Percentiles rank a stretch among this genome's conserved stretches.
Evolutionary conservation across 2,888 invertebrate genomes (phyloP).

Genomic region (Platerodrilus igneus): DNA sequence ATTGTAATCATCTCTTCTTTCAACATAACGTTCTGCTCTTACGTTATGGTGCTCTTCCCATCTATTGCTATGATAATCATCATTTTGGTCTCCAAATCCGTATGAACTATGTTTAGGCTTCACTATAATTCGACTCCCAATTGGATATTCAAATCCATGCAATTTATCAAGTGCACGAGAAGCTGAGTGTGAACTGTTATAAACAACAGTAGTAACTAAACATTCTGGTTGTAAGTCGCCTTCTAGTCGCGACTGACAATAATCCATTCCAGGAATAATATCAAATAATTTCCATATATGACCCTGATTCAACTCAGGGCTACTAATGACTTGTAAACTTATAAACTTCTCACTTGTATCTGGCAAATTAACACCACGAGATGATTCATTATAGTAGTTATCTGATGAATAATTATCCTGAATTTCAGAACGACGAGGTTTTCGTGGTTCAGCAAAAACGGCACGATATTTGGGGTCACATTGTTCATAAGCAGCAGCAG

Average conservation of each 20-base stretch:
- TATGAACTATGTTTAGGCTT: conserved; percentile 53
- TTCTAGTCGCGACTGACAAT: conserved; percentile 54
- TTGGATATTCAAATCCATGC: conserved; percentile 88
- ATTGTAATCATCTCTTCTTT: too few relatives aligned
- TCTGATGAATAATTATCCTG: too few relatives aligned
- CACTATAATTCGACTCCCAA: conserved; percentile 75
- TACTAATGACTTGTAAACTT: conserved; percentile 67
- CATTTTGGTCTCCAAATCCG: conserved; percentile 8
- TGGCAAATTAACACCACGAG: conserved; percentile 40
- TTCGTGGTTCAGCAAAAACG: conserved; percentile 80
- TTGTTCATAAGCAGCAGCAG: conserved; percentile 81
- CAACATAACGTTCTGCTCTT: too few relatives aligned
- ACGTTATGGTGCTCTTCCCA: too few relatives aligned
- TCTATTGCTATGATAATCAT: neutral
- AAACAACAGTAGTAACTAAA: conserved; percentile 64
- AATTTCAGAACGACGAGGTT: conserved; percentile 28
- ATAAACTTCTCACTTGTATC: conserved; percentile 50
- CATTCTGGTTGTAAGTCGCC: conserved; percentile 50
- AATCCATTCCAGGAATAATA: conserved; percentile 71
- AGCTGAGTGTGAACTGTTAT: conserved; percentile 65
- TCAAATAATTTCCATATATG: conserved; percentile 80
- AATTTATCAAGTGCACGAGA: conserved; percentile 80
- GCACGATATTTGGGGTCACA: conserved; percentile 80
- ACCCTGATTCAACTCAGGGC: conserved; percentile 65
- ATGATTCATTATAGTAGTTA: conserved; percentile 23